Evolutionary conservation across 2,113 vertebrate species (phyloP), one percentile per base, ranked within the genome.

Genomic region (Prunella fulvescens): DNA sequence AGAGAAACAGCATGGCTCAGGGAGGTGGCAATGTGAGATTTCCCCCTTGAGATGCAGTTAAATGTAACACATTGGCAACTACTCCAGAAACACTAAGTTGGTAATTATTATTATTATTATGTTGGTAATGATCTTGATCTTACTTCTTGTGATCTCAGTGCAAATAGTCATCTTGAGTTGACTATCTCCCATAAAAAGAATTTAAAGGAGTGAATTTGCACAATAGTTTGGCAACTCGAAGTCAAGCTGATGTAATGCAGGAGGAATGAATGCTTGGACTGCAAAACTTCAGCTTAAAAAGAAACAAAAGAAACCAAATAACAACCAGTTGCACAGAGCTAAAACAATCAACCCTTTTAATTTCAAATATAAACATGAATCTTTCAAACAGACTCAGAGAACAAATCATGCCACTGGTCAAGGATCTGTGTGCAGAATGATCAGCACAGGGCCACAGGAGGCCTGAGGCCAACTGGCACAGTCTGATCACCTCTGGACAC

Each of bases 201-300:
- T 0, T 6, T 57, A 69, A 53, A 69, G 9, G 22, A 91, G 8
- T 82, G 47, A 84, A 69, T 53, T 25, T 60, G 31, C 50, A 45
- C 58, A 66, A 67, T 11, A 47, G 33, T 54, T 83, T 47, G 62
- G 54, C 74, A 92, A 65, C 22, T 82, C 37, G 9, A 45, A 82
- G 19, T 53, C 50, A 65, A 72, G 45, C 7, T 93, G 81, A 95
- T 24, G 31, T 51, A 93, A 85, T 2, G 7, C 60, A 66, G 61
- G 47, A 73, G 33, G 85, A 92, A 93, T 90, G 81, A 92, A 93
- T 80, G 78, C 29, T 77, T 2, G 3, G 71, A 93, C 11, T 93
- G 81, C 69, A 91, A 91, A 93, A 92, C 81, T 89, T 73, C 26
- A 83, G 45, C 39, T 80, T 66, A 62, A 82, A 61, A 94, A 66